Evolutionary conservation across 2,797 vertebrate species (phyloP), one percentile per base, ranked within the genome.

Genomic region (Loriculus beryllinus): DNA sequence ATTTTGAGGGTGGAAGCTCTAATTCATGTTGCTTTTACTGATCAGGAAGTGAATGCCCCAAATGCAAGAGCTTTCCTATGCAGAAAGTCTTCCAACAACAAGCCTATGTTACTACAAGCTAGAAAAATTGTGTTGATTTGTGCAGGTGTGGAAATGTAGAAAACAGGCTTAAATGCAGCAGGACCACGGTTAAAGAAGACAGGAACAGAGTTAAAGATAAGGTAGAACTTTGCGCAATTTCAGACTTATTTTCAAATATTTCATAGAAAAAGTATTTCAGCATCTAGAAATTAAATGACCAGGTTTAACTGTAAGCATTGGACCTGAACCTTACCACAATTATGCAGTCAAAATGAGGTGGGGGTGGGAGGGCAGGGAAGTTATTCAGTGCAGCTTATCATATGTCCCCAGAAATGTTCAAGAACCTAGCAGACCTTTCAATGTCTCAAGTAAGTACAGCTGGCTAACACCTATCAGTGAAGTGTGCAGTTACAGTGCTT

Each of bases 261-360:
- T 77, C 0, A n/a, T 64, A 52, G 47, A 19, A 45, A 68, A 67
- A 64, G 16, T 59, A 25, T 22, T 51, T 72, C 2, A 33, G 31
- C 51, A 10, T 85, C 81, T 92, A 21, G 59, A 64, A 90, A 59
- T 28, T 11, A 86, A 43, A 45, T 59, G 14, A 54, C 16, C 15
- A 25, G 35, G 26, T 71, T 45, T 69, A 63, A 62, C 29, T 68
- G 5, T 60, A 57, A 74, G 22, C 7, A 67, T 11, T 9, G 33
- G 15, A 28, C 43, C 31, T 76, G 5, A 5, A 78, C 52, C 23
- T 68, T 78, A 56, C 12, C 8, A 33, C 7, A 26, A 13, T 72
- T 59, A 70, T 0, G 0, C 12, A 59, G 31, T 33, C 56, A 25
- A 87, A 92, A 43, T 45, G 21, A 81, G 42, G 11, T 0, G 2